Conservation (phyloP, 2,888 invertebrate species). For the Sphaerophoria taeniata region DNA sequence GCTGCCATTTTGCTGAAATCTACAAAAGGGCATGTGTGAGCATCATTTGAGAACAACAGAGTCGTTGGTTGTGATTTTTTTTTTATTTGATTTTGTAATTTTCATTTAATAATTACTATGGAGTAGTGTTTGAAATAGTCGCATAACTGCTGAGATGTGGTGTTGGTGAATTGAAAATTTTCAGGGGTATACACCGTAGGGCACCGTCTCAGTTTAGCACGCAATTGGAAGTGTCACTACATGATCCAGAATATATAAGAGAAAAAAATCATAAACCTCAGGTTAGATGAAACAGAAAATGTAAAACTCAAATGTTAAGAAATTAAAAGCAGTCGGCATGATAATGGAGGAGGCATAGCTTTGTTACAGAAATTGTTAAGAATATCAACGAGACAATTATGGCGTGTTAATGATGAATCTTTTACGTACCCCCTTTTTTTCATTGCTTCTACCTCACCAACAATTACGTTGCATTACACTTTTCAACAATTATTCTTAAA, state of each 20-base stretch:
- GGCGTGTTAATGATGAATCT: not conserved
- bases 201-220: conserved; percentile 42
- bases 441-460: too few species aligned
- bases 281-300: conserved; percentile 25
- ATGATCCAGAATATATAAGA: conserved; percentile 34
- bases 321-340: conserved; percentile 24
- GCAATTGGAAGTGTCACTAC: conserved; percentile 35
- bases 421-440: too few species aligned
- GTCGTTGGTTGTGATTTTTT: conserved; percentile 43
- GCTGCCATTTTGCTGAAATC: conserved; percentile 82
- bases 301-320: conserved; percentile 10
- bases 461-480: too few species aligned
- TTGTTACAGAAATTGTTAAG: not conserved
- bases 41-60: conserved; percentile 59
- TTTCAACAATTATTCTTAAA: too few species aligned
- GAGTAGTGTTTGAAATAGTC: conserved; percentile 67
- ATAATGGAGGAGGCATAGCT: not conserved
- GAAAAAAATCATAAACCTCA: conserved; percentile 41
- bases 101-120: conserved; percentile 67
- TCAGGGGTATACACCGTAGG: conserved; percentile 29
- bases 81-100: conserved; percentile 24
- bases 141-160: conserved; percentile 58
- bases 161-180: conserved; percentile 24
- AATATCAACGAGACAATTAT: not conserved
- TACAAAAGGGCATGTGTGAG: conserved; percentile 74